phyloP scores from a whole-genome alignment of 1,140 invertebrate species.

The Euwallacea similis region DNA sequence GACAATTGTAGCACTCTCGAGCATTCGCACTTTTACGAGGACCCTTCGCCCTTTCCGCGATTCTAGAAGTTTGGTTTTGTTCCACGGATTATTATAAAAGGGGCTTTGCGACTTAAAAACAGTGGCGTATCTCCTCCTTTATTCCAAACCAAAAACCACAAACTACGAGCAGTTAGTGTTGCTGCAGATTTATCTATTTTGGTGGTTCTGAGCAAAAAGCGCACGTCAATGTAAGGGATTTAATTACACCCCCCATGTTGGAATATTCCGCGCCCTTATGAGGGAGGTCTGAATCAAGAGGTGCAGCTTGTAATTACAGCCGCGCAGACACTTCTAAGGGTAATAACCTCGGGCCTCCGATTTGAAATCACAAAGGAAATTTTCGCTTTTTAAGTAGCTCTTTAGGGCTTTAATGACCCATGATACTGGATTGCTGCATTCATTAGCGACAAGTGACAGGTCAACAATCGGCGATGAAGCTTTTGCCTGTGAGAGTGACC shows the following conservation, averaged over 20 bases:
- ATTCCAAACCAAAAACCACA: not conserved
- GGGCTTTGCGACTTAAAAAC: not conserved
- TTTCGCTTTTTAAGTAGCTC: no score
- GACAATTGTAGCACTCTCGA: slow-evolving; percentile 10
- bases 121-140: not conserved
- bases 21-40: slow-evolving; percentile 13
- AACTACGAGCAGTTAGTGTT: not conserved
- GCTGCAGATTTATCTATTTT: not conserved
- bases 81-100: slow-evolving; percentile 1
- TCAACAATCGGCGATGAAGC: no score
- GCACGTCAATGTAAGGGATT: not conserved
- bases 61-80: slow-evolving; percentile 11
- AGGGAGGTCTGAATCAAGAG: not conserved
- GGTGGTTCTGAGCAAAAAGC: not conserved
- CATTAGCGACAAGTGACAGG: no score
- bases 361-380: no score
- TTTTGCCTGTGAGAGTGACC: no score
- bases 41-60: slow-evolving; percentile 8
- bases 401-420: no score
- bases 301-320: slow-evolving; percentile 6
- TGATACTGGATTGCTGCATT: no score
- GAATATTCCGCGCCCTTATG: not conserved
- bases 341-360: slow-evolving; percentile 13
- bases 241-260: not conserved
- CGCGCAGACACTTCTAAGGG: slow-evolving; percentile 13